A percentile compares a stretch with the other conserved stretches of the same genome.
These are phyloP conservation scores for Lepus oiostolus DNA, from an alignment of 2,797 vertebrate species.

Conservation along the genomic window DNA sequence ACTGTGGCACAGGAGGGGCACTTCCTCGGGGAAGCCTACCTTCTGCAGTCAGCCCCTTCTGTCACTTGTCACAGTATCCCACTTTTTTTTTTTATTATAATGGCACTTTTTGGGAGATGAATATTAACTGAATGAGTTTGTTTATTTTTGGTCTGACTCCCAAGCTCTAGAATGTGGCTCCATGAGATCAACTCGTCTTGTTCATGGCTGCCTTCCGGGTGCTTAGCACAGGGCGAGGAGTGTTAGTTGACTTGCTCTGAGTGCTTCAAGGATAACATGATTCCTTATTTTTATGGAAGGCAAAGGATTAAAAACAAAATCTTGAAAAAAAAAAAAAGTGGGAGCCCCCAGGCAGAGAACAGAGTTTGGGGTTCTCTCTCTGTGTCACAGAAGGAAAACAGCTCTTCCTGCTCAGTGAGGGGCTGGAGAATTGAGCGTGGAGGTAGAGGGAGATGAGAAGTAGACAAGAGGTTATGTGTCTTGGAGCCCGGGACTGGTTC, in stretches of 20 bases:
- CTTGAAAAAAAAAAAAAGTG: too few relatives aligned
- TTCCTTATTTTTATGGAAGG: slow-evolving; percentile 37
- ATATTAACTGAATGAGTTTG: slow-evolving; percentile 27
- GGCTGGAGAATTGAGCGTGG: not conserved
- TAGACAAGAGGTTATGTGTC: not conserved
- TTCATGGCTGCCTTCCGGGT: not conserved
- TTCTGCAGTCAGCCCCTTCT: not conserved
- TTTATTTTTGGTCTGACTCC: slow-evolving; percentile 39
- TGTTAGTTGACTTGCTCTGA: slow-evolving; percentile 20
- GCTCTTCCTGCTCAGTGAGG: not conserved
- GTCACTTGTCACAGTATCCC: not conserved
- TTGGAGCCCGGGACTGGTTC: not conserved
- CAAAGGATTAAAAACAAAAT: not conserved
- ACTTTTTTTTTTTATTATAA: not conserved
- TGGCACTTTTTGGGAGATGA: slow-evolving; percentile 22
- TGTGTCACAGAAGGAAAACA: not conserved
- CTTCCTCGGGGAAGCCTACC: not conserved
- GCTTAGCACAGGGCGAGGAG: not conserved
- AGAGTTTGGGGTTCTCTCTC: not conserved
- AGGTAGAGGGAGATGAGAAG: not conserved
- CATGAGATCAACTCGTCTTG: slow-evolving; percentile 36
- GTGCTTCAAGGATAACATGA: slow-evolving; percentile 32
- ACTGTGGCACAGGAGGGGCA: not conserved
- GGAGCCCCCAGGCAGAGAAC: not conserved
- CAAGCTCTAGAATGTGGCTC: not conserved